Evolutionary conservation across 35 echinoderm and acorn worm genomes (phyloP).

Genomic region (Lytechinus variegatus): DNA sequence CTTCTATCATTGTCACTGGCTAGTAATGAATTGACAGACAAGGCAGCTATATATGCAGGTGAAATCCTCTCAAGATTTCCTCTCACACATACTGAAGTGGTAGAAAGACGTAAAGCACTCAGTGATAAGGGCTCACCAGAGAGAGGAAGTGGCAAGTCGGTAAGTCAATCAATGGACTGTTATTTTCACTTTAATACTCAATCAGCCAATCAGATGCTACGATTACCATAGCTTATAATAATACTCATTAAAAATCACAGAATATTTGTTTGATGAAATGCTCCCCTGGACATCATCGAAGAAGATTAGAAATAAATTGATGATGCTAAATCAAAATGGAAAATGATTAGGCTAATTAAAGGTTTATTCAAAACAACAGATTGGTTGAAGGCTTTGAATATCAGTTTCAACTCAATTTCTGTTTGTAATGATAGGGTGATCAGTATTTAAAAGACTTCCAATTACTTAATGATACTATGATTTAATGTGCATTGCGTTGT

Average conservation of each 20-base stretch:
- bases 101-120: constrained; percentile 85
- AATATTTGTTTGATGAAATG: no score
- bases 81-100: constrained; percentile 87
- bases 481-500: no score
- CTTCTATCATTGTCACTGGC: constrained; percentile 90
- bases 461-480: neutral
- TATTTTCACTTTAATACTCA: no score
- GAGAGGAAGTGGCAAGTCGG: constrained; percentile 77
- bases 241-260: no score
- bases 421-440: neutral
- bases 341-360: neutral
- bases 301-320: neutral
- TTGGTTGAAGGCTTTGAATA: neutral
- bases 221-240: no score
- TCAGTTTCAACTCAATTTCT: neutral
- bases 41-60: constrained; percentile 81
- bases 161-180: constrained; percentile 54
- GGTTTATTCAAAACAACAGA: neutral
- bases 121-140: constrained; percentile 94
- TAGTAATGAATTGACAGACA: constrained; percentile 75
- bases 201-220: no score
- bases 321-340: neutral
- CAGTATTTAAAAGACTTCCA: neutral
- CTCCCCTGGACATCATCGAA: neutral
- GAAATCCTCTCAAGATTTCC: constrained; percentile 89